A percentile compares a stretch with the other conserved stretches of the same genome.
These are phyloP conservation scores for Charanyca ferruginea DNA, from an alignment of 2,888 invertebrate species.

Conservation along the genomic window DNA sequence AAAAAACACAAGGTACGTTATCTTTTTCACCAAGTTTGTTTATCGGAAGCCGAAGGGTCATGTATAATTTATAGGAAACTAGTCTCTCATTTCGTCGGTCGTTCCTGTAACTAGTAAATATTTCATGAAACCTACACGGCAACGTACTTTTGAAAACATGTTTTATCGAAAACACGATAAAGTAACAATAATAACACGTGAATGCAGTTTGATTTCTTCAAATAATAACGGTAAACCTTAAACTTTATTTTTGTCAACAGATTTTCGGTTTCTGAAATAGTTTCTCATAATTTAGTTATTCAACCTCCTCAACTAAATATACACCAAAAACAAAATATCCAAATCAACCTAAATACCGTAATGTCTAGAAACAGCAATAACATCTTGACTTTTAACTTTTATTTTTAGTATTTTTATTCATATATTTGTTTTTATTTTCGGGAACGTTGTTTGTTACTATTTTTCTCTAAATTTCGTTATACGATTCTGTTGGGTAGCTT, in stretches of 20 bases:
- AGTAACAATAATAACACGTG: conserved; percentile 9
- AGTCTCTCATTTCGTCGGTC: conserved; percentile 7
- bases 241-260: not conserved
- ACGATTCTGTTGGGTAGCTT: too few species aligned
- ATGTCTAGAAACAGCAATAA: too few species aligned
- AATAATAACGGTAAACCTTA: not conserved
- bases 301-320: not conserved
- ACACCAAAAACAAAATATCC: not conserved
- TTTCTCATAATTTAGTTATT: not conserved
- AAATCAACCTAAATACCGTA: too few species aligned
- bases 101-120: conserved; percentile 42
- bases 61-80: conserved; percentile 49
- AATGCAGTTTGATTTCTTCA: not conserved
- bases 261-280: not conserved
- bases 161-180: not conserved
- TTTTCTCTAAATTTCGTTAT: too few species aligned
- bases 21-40: conserved; percentile 24
- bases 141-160: conserved; percentile 20
- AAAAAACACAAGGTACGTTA: conserved; percentile 1
- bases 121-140: conserved; percentile 48
- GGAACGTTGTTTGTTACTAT: too few species aligned
- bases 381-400: too few species aligned
- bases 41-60: conserved; percentile 11
- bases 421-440: too few species aligned
- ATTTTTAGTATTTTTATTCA: too few species aligned